Conservation (phyloP, 2,888 invertebrate genomes). For the Philhelius pedissequus region DNA sequence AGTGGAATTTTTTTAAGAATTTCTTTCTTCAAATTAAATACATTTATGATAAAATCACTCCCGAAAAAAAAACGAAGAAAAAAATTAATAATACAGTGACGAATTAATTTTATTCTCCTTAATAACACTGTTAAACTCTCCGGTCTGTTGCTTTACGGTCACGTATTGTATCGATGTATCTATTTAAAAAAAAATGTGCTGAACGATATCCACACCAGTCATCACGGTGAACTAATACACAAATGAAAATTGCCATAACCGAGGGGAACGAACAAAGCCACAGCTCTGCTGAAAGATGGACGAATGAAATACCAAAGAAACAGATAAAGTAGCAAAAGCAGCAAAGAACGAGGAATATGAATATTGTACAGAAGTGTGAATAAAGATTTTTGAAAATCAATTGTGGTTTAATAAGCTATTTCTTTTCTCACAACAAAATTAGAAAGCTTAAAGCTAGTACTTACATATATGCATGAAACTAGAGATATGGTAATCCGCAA, state of each 20-base stretch:
- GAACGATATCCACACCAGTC: slow-evolving; percentile 58
- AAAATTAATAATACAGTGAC: slow-evolving; percentile 26
- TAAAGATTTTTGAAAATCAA: neutral
- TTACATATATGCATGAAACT: no score
- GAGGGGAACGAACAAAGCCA: slow-evolving; percentile 64
- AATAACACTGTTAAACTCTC: slow-evolving; percentile 47
- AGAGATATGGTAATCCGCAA: no score
- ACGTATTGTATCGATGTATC: slow-evolving; percentile 62
- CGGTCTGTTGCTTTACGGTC: slow-evolving; percentile 66
- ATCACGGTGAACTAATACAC: slow-evolving; percentile 62
- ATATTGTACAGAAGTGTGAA: neutral
- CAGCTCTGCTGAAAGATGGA: neutral
- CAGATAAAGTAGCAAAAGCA: slow-evolving; percentile 45
- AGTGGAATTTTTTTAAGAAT: neutral
- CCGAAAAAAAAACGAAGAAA: slow-evolving; percentile 2
- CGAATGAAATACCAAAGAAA: neutral
- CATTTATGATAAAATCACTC: neutral
- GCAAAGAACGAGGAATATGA: slow-evolving; percentile 14
- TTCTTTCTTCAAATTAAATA: neutral
- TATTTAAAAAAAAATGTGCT: slow-evolving; percentile 59
- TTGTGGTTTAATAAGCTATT: no score
- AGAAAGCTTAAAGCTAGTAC: no score
- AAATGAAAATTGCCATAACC: slow-evolving; percentile 61
- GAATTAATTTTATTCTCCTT: slow-evolving; percentile 39
- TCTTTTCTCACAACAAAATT: no score